Conservation (phyloP, 2,888 invertebrate species). For the Ectemnius continuus region DNA sequence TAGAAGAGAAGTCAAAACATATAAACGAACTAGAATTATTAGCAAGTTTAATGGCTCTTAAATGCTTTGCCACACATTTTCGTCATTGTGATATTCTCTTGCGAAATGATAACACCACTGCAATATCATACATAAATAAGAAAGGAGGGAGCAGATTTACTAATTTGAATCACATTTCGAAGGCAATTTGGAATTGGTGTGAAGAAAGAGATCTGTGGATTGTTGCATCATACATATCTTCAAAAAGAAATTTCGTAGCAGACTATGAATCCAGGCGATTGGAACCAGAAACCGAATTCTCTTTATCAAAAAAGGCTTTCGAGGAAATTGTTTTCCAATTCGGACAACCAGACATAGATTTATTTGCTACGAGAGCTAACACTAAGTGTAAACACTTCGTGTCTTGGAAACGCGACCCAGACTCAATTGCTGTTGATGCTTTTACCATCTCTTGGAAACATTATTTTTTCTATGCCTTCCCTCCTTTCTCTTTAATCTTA, state of each 20-base stretch:
- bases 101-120: conserved; percentile 3
- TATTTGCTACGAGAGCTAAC: conserved; percentile 14
- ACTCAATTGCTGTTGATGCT: conserved; percentile 10
- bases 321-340: background rate
- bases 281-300: conserved; percentile 9
- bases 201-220: conserved; percentile 29
- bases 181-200: conserved; percentile 22
- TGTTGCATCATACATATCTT: background rate
- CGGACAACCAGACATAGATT: conserved; percentile 10
- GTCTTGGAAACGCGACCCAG: conserved; percentile 11
- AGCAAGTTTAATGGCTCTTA: background rate
- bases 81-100: background rate
- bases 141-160: too few species aligned
- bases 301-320: conserved; percentile 2
- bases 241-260: conserved; percentile 3
- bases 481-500: conserved; percentile 7
- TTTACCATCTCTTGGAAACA: conserved; percentile 9
- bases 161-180: background rate
- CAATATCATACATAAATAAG: too few species aligned
- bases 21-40: conserved; percentile 14
- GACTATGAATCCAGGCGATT: background rate
- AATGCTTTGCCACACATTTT: background rate
- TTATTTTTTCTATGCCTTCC: conserved; percentile 17
- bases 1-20: background rate
- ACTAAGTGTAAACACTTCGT: conserved; percentile 13